Conservation (phyloP, 2,888 invertebrate species). For the Pristionchus japonicus region DNA sequence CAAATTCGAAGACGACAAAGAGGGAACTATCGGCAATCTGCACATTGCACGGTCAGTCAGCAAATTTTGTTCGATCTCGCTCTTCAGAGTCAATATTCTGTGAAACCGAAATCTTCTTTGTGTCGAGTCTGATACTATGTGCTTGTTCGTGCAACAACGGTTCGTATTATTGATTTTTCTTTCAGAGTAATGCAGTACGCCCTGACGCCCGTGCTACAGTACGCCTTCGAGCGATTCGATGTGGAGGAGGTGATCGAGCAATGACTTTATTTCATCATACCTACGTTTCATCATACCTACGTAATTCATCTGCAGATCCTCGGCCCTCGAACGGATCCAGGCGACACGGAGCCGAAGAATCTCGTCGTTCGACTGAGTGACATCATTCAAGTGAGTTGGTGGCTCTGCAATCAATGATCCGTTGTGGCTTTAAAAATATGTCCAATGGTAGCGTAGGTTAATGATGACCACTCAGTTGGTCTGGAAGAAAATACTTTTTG, state of each 20-base stretch:
- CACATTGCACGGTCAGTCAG: slow-evolving; percentile 52
- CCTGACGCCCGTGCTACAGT: slow-evolving; percentile 92
- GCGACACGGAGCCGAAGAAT: slow-evolving; percentile 7
- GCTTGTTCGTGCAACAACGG: too few relatives aligned
- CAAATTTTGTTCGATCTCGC: too few relatives aligned
- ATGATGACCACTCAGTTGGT: too few relatives aligned
- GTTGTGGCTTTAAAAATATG: too few relatives aligned
- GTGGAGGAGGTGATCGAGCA: slow-evolving; percentile 86
- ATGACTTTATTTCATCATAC: not conserved
- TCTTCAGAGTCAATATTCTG: too few relatives aligned
- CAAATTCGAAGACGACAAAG: slow-evolving; percentile 80
- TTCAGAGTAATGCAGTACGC: slow-evolving; percentile 85
- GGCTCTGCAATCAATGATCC: too few relatives aligned
- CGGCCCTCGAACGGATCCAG: slow-evolving; percentile 11
- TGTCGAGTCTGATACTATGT: too few relatives aligned
- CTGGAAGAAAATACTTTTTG: too few relatives aligned
- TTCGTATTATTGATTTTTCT: not conserved
- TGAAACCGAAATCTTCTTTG: not conserved
- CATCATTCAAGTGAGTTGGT: slow-evolving; percentile 25
- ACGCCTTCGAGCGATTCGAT: slow-evolving; percentile 91
- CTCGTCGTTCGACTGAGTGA: slow-evolving; percentile 48
- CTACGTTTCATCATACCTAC: not conserved
- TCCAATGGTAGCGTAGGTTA: too few relatives aligned
- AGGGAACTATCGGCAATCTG: slow-evolving; percentile 42
- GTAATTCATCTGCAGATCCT: too few relatives aligned